These are phyloP conservation scores for Helicoverpa assulta DNA, from an alignment of 2,888 invertebrate species.

Conservation along the genomic window DNA sequence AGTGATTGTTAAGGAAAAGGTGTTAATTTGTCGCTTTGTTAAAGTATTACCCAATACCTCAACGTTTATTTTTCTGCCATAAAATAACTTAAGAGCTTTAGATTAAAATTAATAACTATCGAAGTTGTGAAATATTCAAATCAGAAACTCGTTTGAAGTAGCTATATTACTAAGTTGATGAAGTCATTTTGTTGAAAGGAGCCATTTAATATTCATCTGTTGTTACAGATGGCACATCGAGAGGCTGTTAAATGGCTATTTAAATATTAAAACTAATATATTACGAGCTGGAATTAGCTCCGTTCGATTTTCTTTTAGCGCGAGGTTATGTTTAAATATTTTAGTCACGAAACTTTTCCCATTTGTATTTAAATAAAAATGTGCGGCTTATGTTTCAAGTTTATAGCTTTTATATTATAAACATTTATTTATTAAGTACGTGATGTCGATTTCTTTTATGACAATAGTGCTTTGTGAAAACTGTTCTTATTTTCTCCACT, in stretches of 20 bases:
- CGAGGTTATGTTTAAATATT: conserved; percentile 24
- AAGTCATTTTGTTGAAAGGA: conserved; percentile 59
- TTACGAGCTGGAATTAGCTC: conserved; percentile 27
- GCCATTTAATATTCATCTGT: conserved; percentile 54
- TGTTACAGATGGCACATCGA: conserved; percentile 46
- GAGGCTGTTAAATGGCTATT: conserved; percentile 35
- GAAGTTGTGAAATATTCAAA: conserved; percentile 65
- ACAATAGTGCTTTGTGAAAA: no score
- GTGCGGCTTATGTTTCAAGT: neutral
- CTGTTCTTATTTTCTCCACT: no score
- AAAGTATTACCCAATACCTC: neutral
- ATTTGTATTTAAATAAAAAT: conserved; percentile 14
- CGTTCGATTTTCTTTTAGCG: conserved; percentile 47
- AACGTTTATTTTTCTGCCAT: conserved; percentile 13
- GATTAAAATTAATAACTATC: conserved; percentile 54
- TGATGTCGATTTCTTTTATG: no score
- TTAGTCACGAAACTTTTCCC: conserved; percentile 18
- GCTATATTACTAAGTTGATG: conserved; percentile 49
- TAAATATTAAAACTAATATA: conserved; percentile 42
- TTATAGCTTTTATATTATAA: neutral
- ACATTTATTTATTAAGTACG: no score
- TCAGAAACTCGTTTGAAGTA: conserved; percentile 40
- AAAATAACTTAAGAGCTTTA: conserved; percentile 24
- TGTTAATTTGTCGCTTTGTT: neutral
- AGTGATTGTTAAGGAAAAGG: neutral